Evolutionary conservation across 2,888 invertebrate species (phyloP), one percentile per base, ranked within the genome.

Genomic region (Drosophila acutilabella): DNA sequence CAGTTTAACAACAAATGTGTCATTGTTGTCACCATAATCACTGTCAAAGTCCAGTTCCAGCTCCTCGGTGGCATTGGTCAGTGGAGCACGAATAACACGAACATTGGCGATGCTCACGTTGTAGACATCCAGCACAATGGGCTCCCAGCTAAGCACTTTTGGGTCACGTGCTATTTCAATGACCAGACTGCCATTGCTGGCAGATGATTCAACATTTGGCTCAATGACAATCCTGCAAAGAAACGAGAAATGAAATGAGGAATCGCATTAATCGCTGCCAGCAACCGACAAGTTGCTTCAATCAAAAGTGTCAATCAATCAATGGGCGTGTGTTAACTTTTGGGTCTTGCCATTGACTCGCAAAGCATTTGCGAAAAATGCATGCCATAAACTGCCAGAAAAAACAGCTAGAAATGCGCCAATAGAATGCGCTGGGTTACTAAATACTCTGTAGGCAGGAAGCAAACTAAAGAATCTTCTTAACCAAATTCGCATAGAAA

Each of bases 61-160:
- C 58, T 89, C 85, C 18, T 80, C 84, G 75, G 64, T 77, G 26
- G 8, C 70, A 42, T 84, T 82, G n/a, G 33, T 33, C 3, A 71
- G 48, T 8, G 74, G 44, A 6, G 86, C 77, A 14, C 89, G 83
- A 8, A 89, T 82, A 3, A 92, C 87, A 5, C 88, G 86, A 11
- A 91, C 91, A 83, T 92, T 90, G 38, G 89, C 76, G 33, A 92
- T 91, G 67, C 90, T 90, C 1, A 92, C 89, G 60, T 93, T 92
- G 50, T 91, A 83, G 2, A 93, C 90, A 64, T 93, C 92, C 30
- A 93, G 75, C 1, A 92, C 91, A 59, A 93, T 93, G 33, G 92
- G 92, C 54, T 91, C 90, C 60, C 91, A 75, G 52, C 77, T 88
- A 50, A 74, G 76, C 11, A 89, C 74, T 51, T 85, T 87, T 42